A percentile compares a stretch with the other conserved stretches of the same genome.
These are phyloP conservation scores for Albula glossodonta DNA, from an alignment of 2,113 vertebrate species.

Conservation along the genomic window DNA sequence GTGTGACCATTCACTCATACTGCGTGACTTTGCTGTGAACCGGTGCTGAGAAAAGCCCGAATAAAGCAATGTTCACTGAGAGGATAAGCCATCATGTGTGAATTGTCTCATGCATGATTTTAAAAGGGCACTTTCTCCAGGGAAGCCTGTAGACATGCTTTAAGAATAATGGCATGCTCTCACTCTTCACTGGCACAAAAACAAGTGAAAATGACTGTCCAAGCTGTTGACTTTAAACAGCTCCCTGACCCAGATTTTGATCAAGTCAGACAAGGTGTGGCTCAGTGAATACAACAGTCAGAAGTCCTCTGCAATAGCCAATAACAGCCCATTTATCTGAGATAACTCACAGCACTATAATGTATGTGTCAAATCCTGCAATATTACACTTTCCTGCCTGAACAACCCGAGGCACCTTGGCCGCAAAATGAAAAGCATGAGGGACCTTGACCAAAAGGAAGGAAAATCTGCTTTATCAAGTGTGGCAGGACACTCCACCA, in stretches of 20 bases:
- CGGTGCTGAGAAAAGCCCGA: neutral
- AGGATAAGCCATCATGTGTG: neutral
- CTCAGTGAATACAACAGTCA: neutral
- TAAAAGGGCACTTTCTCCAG: neutral
- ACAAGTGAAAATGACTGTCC: neutral
- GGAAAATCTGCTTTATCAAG: neutral
- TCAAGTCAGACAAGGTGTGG: neutral
- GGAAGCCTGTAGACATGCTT: neutral
- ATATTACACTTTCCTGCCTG: neutral
- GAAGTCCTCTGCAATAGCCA: neutral
- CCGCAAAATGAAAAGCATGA: neutral
- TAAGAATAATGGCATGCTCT: neutral
- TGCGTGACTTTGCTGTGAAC: neutral
- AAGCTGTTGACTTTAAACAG: neutral
- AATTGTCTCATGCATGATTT: neutral
- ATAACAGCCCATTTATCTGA: neutral
- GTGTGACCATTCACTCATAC: neutral
- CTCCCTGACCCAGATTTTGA: neutral
- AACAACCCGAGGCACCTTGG: neutral
- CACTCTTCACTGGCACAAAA: neutral
- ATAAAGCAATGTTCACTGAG: conserved; percentile 9
- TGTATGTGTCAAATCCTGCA: too few species aligned
- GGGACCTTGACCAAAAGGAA: neutral
- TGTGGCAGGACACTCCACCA: neutral
- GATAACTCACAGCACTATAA: neutral